phyloP scores from a whole-genome alignment of 2,797 vertebrate species.

The Danio albolineatus region DNA sequence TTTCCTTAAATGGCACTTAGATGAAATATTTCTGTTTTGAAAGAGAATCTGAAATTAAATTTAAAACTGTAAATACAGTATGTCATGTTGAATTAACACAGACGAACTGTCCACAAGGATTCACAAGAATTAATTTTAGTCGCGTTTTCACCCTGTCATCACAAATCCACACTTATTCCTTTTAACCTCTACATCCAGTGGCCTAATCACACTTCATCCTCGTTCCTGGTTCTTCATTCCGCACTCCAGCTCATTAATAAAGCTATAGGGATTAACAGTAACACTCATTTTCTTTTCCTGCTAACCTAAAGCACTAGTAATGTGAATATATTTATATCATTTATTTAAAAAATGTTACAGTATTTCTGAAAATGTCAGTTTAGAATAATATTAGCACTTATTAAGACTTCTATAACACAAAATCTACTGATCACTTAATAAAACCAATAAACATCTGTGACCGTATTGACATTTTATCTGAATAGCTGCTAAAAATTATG shows the following conservation, averaged over 20 bases:
- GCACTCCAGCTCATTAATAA: background rate
- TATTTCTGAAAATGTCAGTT: background rate
- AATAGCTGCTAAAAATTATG: background rate
- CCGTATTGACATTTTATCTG: background rate
- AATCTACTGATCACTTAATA: background rate
- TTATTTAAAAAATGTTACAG: background rate
- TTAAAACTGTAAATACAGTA: no score
- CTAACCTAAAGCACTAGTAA: background rate
- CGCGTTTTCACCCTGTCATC: constrained; percentile 18
- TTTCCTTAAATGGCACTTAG: no score
- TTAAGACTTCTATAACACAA: background rate
- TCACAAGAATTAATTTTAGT: background rate
- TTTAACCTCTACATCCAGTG: constrained; percentile 12
- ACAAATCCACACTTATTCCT: constrained; percentile 10
- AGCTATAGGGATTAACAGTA: background rate
- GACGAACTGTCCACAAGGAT: no score
- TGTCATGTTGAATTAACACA: no score
- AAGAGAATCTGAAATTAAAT: no score
- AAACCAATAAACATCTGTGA: background rate
- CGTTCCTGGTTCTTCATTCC: background rate
- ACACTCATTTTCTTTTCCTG: background rate
- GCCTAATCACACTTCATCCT: constrained; percentile 4
- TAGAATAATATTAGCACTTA: background rate
- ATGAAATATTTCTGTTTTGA: no score
- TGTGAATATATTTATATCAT: background rate